Percentiles rank a stretch among this genome's conserved stretches.
Conservation (phyloP, 2,888 invertebrate genomes). For the Luffia ferchaultella region DNA sequence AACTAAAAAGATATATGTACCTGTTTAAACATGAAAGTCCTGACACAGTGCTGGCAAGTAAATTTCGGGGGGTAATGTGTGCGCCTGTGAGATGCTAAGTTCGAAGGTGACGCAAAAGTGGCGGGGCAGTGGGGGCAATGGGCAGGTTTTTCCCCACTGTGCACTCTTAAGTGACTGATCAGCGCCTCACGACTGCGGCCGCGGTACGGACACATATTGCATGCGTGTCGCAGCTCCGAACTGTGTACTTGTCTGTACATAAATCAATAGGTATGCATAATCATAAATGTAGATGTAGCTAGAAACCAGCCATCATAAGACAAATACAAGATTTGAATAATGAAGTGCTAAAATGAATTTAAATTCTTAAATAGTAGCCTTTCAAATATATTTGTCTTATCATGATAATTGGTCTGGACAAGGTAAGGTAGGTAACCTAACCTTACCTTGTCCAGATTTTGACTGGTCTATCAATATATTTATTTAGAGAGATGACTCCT, state of each 20-base stretch:
- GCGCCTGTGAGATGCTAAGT: constrained; percentile 23
- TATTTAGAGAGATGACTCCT: too few relatives aligned
- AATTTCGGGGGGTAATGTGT: constrained; percentile 23
- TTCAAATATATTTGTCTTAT: too few relatives aligned
- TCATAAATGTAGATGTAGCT: too few relatives aligned
- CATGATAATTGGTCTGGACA: too few relatives aligned
- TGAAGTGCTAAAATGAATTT: too few relatives aligned
- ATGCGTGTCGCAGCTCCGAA: constrained; percentile 17
- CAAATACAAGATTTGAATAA: too few relatives aligned
- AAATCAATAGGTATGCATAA: too few relatives aligned
- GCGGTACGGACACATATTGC: constrained; percentile 22
- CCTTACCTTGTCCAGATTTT: too few relatives aligned
- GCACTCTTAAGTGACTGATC: constrained; percentile 24
- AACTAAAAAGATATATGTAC: constrained; percentile 12
- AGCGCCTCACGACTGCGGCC: constrained; percentile 21
- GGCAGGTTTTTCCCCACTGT: constrained; percentile 21
- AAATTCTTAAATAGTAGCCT: too few relatives aligned
- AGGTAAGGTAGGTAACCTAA: too few relatives aligned
- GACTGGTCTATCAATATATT: too few relatives aligned
- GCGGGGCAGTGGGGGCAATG: constrained; percentile 22
- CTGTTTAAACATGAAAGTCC: constrained; percentile 21
- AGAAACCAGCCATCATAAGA: too few relatives aligned
- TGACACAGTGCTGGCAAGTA: constrained; percentile 22
- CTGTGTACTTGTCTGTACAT: constrained; percentile 23
- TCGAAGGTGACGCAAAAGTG: constrained; percentile 22